Percentiles rank a stretch among this genome's conserved stretches.
phyloP scores from a whole-genome alignment of 2,113 vertebrate genomes.

The Pteropus alecto region DNA sequence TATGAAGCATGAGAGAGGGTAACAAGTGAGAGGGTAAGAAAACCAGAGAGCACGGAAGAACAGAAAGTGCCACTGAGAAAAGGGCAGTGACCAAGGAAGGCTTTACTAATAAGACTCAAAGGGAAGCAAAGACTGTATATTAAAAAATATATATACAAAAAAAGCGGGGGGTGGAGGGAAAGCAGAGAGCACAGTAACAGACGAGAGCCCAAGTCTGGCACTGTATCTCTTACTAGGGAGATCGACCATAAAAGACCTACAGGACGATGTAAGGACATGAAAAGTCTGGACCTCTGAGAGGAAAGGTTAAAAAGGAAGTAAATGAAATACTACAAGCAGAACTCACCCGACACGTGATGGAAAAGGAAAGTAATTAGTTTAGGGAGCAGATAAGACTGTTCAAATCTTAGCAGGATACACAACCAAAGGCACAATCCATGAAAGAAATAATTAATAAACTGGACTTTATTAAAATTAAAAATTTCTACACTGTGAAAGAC shows the following conservation, averaged over 20 bases:
- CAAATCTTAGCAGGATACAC: neutral
- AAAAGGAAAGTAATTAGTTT: neutral
- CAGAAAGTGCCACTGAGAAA: neutral
- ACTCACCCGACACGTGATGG: accelerated
- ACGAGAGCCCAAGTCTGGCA: neutral
- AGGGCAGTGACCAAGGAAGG: neutral
- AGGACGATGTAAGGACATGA: neutral
- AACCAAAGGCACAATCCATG: neutral
- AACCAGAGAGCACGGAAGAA: neutral
- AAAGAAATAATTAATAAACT: neutral
- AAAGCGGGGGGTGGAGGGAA: neutral
- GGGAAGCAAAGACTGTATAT: neutral
- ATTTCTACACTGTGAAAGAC: neutral
- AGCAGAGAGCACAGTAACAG: neutral
- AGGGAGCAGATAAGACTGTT: neutral
- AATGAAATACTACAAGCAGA: neutral
- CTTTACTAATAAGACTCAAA: neutral
- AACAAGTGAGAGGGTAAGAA: neutral
- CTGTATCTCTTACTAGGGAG: neutral
- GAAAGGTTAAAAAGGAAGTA: neutral
- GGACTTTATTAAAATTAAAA: neutral
- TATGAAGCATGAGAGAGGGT: neutral
- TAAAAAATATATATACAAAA: neutral
- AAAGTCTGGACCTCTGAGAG: neutral
- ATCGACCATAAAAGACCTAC: neutral